phyloP scores from a whole-genome alignment of 2,113 vertebrate genomes.

The Sceloporus undulatus region DNA sequence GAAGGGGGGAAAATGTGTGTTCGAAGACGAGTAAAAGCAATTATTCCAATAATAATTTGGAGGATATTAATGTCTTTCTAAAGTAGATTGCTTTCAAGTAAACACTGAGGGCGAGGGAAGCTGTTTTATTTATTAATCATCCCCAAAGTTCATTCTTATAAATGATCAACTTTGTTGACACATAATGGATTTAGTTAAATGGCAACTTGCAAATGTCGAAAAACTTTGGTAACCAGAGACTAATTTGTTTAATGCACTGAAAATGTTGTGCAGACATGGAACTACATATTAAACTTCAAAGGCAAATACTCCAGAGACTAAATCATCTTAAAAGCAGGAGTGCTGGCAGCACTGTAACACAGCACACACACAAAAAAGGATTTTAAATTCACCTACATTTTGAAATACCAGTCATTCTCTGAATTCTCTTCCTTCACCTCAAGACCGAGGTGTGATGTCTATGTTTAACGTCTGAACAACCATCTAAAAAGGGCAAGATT shows the following conservation, averaged over 20 bases:
- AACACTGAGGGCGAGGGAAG: slow-evolving; percentile 82
- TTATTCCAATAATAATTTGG: slow-evolving; percentile 95
- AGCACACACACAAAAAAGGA: slow-evolving; percentile 64
- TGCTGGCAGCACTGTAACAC: slow-evolving; percentile 73
- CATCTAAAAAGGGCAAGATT: slow-evolving; percentile 79
- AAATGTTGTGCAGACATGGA: slow-evolving; percentile 83
- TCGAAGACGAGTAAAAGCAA: slow-evolving; percentile 90
- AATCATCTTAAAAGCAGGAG: slow-evolving; percentile 77
- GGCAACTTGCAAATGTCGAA: slow-evolving; percentile 83
- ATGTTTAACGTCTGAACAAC: slow-evolving; percentile 65
- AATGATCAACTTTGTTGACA: slow-evolving; percentile 78
- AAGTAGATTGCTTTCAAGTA: slow-evolving; percentile 92
- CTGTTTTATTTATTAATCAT: slow-evolving; percentile 84
- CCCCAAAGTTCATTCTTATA: slow-evolving; percentile 80
- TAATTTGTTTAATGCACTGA: slow-evolving; percentile 86
- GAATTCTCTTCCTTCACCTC: slow-evolving; percentile 63
- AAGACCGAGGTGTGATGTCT: slow-evolving; percentile 71
- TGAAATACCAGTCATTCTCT: slow-evolving; percentile 69
- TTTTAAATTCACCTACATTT: slow-evolving; percentile 72
- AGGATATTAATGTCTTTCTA: slow-evolving; percentile 92
- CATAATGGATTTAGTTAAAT: slow-evolving; percentile 83
- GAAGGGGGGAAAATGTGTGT: slow-evolving; percentile 81
- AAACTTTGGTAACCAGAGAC: slow-evolving; percentile 87
- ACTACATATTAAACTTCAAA: slow-evolving; percentile 86
- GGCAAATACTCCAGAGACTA: slow-evolving; percentile 81